Evolutionary conservation across 2,113 vertebrate genomes (phyloP).

Genomic region (Notarius lentiginosus): DNA sequence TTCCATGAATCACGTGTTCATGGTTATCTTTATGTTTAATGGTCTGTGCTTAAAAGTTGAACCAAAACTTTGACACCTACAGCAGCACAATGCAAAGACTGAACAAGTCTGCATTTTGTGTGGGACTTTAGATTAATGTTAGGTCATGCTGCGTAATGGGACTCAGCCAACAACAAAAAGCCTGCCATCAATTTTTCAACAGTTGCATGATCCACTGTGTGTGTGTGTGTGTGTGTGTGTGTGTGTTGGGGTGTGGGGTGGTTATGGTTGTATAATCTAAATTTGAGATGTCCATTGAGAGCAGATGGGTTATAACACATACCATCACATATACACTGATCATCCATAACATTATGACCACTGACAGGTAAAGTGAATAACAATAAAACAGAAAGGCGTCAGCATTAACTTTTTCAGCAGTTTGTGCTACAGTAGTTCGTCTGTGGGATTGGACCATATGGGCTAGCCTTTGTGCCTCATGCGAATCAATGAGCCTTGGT

Average conservation of each 20-base stretch:
- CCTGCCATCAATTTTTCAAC: constrained; percentile 23
- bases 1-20: neutral
- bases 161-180: constrained; percentile 14
- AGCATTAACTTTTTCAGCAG: too few relatives aligned
- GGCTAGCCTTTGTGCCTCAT: too few relatives aligned
- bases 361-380: too few relatives aligned
- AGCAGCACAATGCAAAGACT: neutral
- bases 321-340: neutral
- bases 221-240: neutral
- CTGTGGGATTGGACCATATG: too few relatives aligned
- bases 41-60: neutral
- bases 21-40: constrained; percentile 1
- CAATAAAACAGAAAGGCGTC: too few relatives aligned
- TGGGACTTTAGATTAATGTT: neutral
- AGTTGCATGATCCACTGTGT: neutral
- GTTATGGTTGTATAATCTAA: constrained; percentile 9
- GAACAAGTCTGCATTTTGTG: neutral
- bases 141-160: constrained; percentile 1
- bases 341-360: too few relatives aligned
- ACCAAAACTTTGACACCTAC: neutral
- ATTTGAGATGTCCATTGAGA: neutral
- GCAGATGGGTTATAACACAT: neutral
- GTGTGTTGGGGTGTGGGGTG: neutral
- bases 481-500: too few relatives aligned
- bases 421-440: too few relatives aligned